These are phyloP conservation scores for Xyrauchen texanus DNA, from an alignment of 2,113 vertebrate genomes.

Conservation along the genomic window DNA sequence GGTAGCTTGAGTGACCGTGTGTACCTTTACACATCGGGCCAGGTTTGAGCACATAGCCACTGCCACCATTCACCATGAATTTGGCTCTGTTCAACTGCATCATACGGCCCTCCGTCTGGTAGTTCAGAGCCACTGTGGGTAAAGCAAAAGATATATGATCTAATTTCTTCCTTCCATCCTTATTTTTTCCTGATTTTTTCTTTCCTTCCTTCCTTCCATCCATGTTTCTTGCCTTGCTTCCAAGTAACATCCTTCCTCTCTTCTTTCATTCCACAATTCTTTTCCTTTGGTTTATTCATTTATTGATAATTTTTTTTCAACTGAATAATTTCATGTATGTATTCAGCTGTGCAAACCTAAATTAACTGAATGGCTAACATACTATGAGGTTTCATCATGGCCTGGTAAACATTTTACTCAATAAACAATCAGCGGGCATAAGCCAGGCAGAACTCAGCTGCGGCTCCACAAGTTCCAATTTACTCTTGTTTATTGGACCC, in stretches of 20 bases:
- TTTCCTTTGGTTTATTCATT: background rate
- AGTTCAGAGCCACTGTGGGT: constrained; percentile 91
- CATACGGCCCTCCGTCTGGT: constrained; percentile 95
- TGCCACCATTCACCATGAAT: constrained; percentile 92
- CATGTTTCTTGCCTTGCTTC: background rate
- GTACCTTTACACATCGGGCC: constrained; percentile 95
- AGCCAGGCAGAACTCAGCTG: constrained; percentile 22
- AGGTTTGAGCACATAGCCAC: constrained; percentile 94
- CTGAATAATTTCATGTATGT: background rate
- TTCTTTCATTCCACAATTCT: background rate
- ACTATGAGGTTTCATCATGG: background rate
- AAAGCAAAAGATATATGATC: background rate
- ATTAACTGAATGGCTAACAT: constrained; percentile 9
- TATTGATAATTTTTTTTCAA: background rate
- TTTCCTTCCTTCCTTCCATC: background rate
- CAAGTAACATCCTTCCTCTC: background rate
- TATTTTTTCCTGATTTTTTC: too few species aligned
- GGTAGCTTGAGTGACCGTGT: background rate
- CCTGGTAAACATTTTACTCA: constrained; percentile 15
- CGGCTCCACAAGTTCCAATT: constrained; percentile 22
- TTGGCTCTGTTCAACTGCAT: constrained; percentile 97
- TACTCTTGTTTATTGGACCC: constrained; percentile 27
- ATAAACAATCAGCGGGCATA: constrained; percentile 28
- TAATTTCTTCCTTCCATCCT: background rate
- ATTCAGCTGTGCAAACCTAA: constrained; percentile 2